phyloP scores from a whole-genome alignment of 2,797 vertebrate species.

The Vipera ursinii region DNA sequence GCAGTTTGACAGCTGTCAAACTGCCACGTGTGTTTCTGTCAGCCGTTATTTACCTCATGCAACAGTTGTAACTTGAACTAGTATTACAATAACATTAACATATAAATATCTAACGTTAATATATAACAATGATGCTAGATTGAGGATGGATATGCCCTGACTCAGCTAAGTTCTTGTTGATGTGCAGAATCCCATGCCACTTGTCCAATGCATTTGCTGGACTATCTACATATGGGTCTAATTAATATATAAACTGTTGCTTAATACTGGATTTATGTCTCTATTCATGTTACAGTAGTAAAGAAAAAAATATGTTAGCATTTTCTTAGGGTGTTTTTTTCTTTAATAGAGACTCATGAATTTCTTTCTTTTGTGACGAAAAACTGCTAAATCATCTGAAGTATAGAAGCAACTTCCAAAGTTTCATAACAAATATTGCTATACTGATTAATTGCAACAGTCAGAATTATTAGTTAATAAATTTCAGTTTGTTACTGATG shows the following conservation, averaged over 20 bases:
- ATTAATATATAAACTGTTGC: not conserved
- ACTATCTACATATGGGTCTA: not conserved
- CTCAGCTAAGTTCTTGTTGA: not conserved
- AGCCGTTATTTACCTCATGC: too few relatives aligned
- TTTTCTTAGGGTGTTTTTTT: not conserved
- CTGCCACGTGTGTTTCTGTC: too few relatives aligned
- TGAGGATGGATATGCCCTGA: not conserved
- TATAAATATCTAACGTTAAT: too few relatives aligned
- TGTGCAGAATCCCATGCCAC: not conserved
- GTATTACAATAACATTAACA: too few relatives aligned
- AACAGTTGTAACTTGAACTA: too few relatives aligned
- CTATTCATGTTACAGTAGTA: not conserved
- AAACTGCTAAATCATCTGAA: not conserved
- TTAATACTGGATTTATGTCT: not conserved
- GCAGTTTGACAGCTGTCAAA: too few relatives aligned
- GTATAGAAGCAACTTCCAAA: not conserved
- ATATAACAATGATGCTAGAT: not conserved
- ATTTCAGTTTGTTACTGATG: not conserved
- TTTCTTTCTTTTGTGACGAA: not conserved
- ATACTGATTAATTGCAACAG: not conserved
- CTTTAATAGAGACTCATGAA: not conserved
- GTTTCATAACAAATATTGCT: not conserved
- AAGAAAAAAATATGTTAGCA: not conserved
- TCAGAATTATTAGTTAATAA: not conserved
- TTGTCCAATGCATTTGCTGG: not conserved